phyloP scores from a whole-genome alignment of 2,113 vertebrate species.

The Solenodon paradoxus region DNA sequence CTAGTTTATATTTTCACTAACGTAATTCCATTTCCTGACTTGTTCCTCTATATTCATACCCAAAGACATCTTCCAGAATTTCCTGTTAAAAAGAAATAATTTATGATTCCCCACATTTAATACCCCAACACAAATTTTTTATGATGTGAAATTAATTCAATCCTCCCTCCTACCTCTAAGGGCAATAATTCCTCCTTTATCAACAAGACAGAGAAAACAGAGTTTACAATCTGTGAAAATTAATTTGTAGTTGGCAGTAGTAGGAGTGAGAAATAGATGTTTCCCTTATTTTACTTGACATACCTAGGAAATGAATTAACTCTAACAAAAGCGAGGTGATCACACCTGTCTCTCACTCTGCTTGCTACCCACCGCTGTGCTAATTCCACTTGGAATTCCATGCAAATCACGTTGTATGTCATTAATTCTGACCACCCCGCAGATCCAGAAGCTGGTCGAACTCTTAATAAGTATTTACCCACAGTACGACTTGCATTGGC shows the following conservation, averaged over 20 bases:
- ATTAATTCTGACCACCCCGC: not conserved
- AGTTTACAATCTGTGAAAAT: not conserved
- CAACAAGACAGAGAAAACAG: conserved; percentile 25
- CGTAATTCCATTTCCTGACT: not conserved
- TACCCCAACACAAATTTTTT: not conserved
- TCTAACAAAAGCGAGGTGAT: not conserved
- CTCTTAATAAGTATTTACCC: conserved; percentile 48
- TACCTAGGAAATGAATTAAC: conserved; percentile 34
- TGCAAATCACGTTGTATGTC: not conserved
- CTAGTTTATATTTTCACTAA: not conserved
- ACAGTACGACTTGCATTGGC: conserved; percentile 17
- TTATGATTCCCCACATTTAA: not conserved
- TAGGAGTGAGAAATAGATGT: conserved; percentile 51
- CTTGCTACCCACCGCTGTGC: not conserved
- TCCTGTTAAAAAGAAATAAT: not conserved
- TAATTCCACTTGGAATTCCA: conserved; percentile 37
- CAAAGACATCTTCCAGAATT: not conserved
- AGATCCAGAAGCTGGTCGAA: conserved; percentile 23
- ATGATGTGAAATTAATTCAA: not conserved
- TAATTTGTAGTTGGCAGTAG: not conserved
- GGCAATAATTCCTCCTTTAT: conserved; percentile 24
- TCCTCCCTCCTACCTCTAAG: not conserved
- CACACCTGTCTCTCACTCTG: not conserved
- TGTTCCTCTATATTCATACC: not conserved
- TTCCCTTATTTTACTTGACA: conserved; percentile 16